These are phyloP conservation scores for Hippocampus zosterae DNA, from an alignment of 2,113 vertebrate species.

Conservation along the genomic window DNA sequence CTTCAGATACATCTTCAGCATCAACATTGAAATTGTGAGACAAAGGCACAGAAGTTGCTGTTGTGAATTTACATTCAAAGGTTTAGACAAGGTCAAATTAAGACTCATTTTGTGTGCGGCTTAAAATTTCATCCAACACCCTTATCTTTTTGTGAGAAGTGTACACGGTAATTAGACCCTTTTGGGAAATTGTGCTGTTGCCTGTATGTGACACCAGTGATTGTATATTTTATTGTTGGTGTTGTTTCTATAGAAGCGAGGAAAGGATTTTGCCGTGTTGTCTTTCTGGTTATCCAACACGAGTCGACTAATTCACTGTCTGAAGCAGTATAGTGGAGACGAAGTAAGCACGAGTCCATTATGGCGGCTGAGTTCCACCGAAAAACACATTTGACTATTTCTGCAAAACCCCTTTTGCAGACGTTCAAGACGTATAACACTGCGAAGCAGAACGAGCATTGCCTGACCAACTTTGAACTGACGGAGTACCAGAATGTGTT, in stretches of 20 bases:
- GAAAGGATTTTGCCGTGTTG: slow-evolving; percentile 85
- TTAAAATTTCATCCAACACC: no score
- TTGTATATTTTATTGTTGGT: background rate
- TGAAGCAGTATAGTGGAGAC: slow-evolving; percentile 96
- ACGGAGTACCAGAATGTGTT: slow-evolving; percentile 92
- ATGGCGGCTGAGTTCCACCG: background rate
- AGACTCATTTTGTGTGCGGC: no score
- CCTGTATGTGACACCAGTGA: background rate
- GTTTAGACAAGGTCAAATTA: no score
- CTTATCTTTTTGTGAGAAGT: background rate
- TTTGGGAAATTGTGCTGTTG: background rate
- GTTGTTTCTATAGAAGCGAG: slow-evolving; percentile 78
- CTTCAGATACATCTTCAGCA: no score
- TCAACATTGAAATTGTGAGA: no score
- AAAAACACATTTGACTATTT: slow-evolving; percentile 3
- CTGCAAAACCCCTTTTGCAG: slow-evolving; percentile 33
- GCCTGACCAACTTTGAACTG: slow-evolving; percentile 92
- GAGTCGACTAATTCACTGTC: slow-evolving; percentile 86
- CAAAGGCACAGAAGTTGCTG: no score
- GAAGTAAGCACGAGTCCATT: slow-evolving; percentile 70
- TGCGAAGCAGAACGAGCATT: slow-evolving; percentile 88
- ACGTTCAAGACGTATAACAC: slow-evolving; percentile 84
- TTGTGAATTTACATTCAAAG: no score
- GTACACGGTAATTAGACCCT: no score
- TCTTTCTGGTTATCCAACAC: slow-evolving; percentile 98